phyloP scores from a whole-genome alignment of 2,113 vertebrate species.

The Actenoides hombroni region DNA sequence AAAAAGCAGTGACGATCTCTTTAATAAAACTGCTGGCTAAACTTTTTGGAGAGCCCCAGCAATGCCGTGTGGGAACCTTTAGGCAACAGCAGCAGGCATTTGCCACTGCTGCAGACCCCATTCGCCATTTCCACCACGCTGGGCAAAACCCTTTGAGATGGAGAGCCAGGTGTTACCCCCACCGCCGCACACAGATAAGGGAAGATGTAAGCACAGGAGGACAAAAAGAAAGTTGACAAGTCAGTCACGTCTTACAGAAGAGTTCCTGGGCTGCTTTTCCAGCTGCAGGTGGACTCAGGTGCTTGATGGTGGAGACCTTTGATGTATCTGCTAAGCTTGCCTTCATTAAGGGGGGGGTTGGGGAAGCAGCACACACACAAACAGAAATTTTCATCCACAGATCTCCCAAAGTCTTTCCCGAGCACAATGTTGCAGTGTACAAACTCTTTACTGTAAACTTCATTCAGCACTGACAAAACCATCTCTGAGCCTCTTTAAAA shows the following conservation, averaged over 20 bases:
- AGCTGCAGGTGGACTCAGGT: constrained; percentile 2
- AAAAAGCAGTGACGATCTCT: not conserved
- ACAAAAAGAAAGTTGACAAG: not conserved
- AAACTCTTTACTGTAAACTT: constrained; percentile 33
- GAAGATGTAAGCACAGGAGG: not conserved
- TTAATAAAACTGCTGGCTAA: not conserved
- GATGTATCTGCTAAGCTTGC: not conserved
- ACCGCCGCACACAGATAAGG: not conserved
- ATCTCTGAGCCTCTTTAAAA: constrained; percentile 53
- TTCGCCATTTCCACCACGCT: not conserved
- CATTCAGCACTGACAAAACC: constrained; percentile 22
- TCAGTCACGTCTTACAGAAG: not conserved
- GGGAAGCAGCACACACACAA: not conserved
- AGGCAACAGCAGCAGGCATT: not conserved
- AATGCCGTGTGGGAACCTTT: not conserved
- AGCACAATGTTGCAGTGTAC: not conserved
- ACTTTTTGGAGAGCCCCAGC: not conserved
- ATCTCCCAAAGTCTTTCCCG: not conserved
- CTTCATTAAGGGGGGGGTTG: not conserved
- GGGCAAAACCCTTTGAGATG: not conserved
- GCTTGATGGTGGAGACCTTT: not conserved
- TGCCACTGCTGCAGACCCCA: not conserved
- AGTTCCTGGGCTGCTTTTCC: not conserved
- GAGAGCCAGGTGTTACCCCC: not conserved
- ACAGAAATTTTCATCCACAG: not conserved